Percentiles rank a stretch among this genome's conserved stretches.
Conservation (phyloP, 2,797 vertebrate genomes). For the Enteromius unitaeniatus region DNA sequence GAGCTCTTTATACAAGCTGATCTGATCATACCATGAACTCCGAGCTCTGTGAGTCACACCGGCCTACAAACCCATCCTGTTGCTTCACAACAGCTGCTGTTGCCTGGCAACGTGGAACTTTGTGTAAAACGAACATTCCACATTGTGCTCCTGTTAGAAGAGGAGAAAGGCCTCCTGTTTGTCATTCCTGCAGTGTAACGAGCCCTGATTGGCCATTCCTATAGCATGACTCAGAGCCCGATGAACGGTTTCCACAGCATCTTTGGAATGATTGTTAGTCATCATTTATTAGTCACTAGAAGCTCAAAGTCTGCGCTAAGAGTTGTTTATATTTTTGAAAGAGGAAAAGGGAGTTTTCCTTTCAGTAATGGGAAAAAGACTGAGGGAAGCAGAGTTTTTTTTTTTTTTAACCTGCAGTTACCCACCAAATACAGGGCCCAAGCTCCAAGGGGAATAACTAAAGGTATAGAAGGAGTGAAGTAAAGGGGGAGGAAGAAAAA, state of each 20-base stretch:
- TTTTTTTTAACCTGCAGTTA: conserved; percentile 51
- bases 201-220: conserved; percentile 63
- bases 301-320: neutral
- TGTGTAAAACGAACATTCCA: conserved; percentile 54
- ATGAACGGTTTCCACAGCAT: conserved; percentile 47
- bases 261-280: conserved; percentile 52
- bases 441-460: conserved; percentile 26
- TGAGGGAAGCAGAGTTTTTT: conserved; percentile 28
- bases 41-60: conserved; percentile 49
- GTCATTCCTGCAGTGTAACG: conserved; percentile 26
- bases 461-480: conserved; percentile 9
- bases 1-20: conserved; percentile 31
- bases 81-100: conserved; percentile 56
- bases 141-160: conserved; percentile 59
- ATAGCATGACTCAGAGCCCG: conserved; percentile 45
- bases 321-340: conserved; percentile 42
- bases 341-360: conserved; percentile 25
- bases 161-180: conserved; percentile 48
- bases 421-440: neutral
- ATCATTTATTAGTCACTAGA: conserved; percentile 33
- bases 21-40: conserved; percentile 34
- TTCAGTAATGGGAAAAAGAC: conserved; percentile 30
- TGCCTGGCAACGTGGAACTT: conserved; percentile 49
- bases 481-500: conserved; percentile 24
- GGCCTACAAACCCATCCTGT: conserved; percentile 41